Conservation (phyloP, 1,140 invertebrate species). For the Zaprionus camerounensis region DNA sequence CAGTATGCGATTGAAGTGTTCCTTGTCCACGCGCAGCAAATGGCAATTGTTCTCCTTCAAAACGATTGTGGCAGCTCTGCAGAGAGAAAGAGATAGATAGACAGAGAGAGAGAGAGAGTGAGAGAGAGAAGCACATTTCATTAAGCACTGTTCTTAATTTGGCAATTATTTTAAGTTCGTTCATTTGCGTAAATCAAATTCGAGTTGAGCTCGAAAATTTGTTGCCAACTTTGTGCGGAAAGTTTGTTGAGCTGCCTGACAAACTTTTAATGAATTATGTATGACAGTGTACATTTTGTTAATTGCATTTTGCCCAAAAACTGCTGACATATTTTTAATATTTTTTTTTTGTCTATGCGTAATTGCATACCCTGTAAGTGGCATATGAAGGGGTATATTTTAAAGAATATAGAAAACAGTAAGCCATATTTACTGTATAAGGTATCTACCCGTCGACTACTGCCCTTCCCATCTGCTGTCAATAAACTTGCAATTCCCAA, state of each 20-base stretch:
- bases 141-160: neutral
- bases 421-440: neutral
- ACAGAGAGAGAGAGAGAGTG: neutral
- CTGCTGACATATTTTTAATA: conserved; percentile 14
- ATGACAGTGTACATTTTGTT: conserved; percentile 30
- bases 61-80: conserved; percentile 93
- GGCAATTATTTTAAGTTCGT: conserved; percentile 2
- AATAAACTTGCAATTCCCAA: conserved; percentile 23
- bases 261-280: conserved; percentile 33
- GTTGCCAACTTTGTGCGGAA: neutral
- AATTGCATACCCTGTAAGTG: conserved; percentile 8
- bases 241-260: neutral
- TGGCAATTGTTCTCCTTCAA: conserved; percentile 93
- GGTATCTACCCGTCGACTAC: neutral
- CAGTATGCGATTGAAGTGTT: conserved; percentile 94
- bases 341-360: neutral
- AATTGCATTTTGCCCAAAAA: conserved; percentile 26
- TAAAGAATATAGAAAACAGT: neutral
- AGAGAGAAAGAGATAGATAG: conserved; percentile 25
- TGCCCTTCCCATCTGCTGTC: neutral
- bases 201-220: neutral
- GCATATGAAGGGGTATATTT: neutral
- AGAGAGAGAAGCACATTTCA: neutral
- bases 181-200: conserved; percentile 22
- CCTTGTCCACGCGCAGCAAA: conserved; percentile 94